These are phyloP conservation scores for Galeruca laticollis DNA, from an alignment of 2,888 invertebrate genomes.

Conservation along the genomic window DNA sequence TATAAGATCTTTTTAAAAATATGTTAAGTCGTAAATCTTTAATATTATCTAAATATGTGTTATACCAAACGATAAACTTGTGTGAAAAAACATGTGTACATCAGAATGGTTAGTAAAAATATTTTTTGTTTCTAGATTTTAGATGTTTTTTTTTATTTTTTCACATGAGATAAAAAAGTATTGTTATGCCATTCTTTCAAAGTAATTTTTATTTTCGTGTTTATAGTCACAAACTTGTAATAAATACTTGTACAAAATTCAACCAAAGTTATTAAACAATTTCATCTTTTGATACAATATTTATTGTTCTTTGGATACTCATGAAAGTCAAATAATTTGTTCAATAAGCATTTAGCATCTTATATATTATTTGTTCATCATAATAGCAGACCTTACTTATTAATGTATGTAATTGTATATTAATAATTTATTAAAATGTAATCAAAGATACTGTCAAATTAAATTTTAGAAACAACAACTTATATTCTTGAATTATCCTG, in stretches of 20 bases:
- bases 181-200: background rate
- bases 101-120: conserved; percentile 33
- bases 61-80: conserved; percentile 47
- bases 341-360: background rate
- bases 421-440: no score
- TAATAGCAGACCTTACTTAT: no score
- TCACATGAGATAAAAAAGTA: background rate
- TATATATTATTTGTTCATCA: no score
- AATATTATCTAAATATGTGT: conserved; percentile 52
- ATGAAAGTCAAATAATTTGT: no score
- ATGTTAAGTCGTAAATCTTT: conserved; percentile 55
- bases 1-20: conserved; percentile 36
- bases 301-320: background rate
- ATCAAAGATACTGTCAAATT: no score
- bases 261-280: no score
- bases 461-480: no score
- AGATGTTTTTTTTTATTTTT: conserved; percentile 11
- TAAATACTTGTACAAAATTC: no score
- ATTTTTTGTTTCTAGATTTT: background rate
- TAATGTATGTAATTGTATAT: no score
- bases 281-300: no score
- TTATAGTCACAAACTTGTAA: background rate
- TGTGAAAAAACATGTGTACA: conserved; percentile 37
- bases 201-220: background rate
- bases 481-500: no score